Evolutionary conservation across 2,888 invertebrate species (phyloP), one percentile per base, ranked within the genome.

Genomic region (Clitarchus hookeri): DNA sequence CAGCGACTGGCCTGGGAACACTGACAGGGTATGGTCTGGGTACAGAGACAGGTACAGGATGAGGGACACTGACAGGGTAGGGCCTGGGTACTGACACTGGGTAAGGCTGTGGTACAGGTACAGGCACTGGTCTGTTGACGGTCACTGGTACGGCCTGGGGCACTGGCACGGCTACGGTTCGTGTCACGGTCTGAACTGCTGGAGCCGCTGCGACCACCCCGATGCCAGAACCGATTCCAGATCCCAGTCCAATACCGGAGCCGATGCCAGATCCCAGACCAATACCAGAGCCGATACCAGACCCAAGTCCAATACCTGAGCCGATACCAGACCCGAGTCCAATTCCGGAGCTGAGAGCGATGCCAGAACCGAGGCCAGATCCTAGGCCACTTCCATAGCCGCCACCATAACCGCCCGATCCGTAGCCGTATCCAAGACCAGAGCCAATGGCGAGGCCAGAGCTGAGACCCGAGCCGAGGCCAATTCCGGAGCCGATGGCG

Each of bases 1-100:
- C 94, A 0, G 96, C 94, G 89, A 95, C 94, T 0, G 96, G 95
- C 94, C 2, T 96, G 44, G 85, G 79, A 23, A 87, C 85, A 23
- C 83, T 78, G 13, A 88, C 88, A 13, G 87, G 96, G 89, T 94
- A 95, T 54, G 87, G 88, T n/a, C 85, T 87, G 19, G 85, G 84
- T 8, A 88, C 86, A 25, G 86, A 85, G 19, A 87, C 86, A 6
- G 87, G 85, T 19, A 87, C 87, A 23, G 88, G 86, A n/a, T 86
- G 86, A 82, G 87, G 86, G 6, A 88, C 86, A 6, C 86, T 80
- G 11, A 87, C 86, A 8, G 87, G 86, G 84, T 86, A 86, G 9
- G 86, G 87, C 48, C 85, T 78, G 25, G 86, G 85, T n/a, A 87
- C 86, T 8, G 85, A 78, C 26, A 88, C 87, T 27, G 87, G 86